Evolutionary conservation across 2,797 vertebrate species (phyloP).

Genomic region (Buceros bicornis): DNA sequence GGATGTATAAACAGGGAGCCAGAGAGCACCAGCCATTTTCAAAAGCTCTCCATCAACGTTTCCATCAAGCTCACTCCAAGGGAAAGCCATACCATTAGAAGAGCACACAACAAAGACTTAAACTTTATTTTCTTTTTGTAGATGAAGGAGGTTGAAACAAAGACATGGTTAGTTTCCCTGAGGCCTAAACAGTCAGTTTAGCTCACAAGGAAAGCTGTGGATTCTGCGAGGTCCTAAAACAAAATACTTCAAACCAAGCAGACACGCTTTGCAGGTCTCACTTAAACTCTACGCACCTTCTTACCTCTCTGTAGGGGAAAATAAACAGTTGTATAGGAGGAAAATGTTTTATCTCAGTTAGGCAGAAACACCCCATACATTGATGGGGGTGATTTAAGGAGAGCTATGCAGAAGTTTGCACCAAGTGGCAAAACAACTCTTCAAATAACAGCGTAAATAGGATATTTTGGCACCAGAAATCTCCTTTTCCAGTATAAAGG

Average conservation of each 20-base stretch:
- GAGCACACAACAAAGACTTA: background rate
- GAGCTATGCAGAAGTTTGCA: background rate
- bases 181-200: background rate
- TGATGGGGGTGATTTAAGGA: background rate
- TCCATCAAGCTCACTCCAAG: background rate
- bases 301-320: background rate
- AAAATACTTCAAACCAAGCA: background rate
- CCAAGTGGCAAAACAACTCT: background rate
- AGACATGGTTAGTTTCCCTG: accelerated
- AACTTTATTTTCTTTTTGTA: background rate
- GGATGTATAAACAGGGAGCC: background rate
- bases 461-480: background rate
- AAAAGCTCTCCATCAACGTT: background rate
- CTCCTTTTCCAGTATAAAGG: background rate
- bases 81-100: background rate
- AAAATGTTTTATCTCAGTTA: background rate
- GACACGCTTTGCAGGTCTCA: accelerated
- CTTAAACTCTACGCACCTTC: background rate
- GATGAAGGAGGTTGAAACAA: background rate
- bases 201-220: background rate
- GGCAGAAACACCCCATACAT: background rate
- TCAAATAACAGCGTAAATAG: background rate
- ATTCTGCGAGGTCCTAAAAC: background rate
- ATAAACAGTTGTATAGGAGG: background rate
- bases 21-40: background rate